Evolutionary conservation across 2,888 invertebrate species (phyloP).

Genomic region (Apotomis capreana): DNA sequence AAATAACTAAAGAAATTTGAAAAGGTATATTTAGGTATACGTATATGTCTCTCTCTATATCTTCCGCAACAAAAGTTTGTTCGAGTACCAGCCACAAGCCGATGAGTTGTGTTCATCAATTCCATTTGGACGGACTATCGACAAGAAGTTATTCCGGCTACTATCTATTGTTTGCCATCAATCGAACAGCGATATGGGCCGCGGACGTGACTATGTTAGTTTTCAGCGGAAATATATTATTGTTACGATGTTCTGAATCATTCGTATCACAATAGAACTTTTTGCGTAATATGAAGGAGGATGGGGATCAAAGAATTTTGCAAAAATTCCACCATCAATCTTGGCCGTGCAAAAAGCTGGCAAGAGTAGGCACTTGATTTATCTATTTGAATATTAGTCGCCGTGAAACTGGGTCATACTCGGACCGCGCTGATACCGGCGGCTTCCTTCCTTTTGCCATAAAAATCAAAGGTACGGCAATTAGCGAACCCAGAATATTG

Average conservation of each 20-base stretch:
- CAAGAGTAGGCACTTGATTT: constrained; percentile 70
- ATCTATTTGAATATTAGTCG: constrained; percentile 77
- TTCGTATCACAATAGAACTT: constrained; percentile 61
- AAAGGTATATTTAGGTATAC: too few relatives aligned
- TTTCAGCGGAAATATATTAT: constrained; percentile 58
- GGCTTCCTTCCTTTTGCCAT: constrained; percentile 26
- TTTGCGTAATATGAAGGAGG: constrained; percentile 57
- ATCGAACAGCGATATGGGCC: constrained; percentile 38
- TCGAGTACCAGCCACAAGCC: constrained; percentile 21
- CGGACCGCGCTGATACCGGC: constrained; percentile 46
- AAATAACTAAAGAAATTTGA: too few relatives aligned
- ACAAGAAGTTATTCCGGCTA: constrained; percentile 30
- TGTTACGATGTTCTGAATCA: constrained; percentile 58
- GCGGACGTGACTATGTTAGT: constrained; percentile 68
- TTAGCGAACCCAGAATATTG: constrained; percentile 11
- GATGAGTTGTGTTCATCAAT: constrained; percentile 35
- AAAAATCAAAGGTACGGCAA: constrained; percentile 24
- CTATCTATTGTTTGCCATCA: constrained; percentile 51
- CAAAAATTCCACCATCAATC: constrained; percentile 71
- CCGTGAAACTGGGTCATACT: constrained; percentile 58
- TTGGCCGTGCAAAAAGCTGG: constrained; percentile 67
- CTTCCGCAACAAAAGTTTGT: constrained; percentile 8
- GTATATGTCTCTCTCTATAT: too few relatives aligned
- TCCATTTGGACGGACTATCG: constrained; percentile 18
- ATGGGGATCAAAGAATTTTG: constrained; percentile 65